Evolutionary conservation across 37 sponge, comb jelly and placozoan genomes (phyloP), one percentile per base, ranked within the genome.

Genomic region (Corticium candelabrum): DNA sequence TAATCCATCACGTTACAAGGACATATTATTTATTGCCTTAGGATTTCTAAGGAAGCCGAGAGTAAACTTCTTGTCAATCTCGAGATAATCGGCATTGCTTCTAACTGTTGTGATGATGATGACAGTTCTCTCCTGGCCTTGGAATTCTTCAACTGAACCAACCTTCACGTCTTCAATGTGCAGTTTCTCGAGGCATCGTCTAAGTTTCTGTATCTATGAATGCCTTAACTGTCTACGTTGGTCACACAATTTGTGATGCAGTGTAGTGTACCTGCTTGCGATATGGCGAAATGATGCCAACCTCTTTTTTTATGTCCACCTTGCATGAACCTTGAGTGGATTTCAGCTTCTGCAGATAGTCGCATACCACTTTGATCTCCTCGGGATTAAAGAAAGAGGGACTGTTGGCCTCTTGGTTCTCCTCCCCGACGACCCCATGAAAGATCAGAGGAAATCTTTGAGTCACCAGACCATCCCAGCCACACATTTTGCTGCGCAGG

Each of bases 81-180:
- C 62, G 15, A 50, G 21, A 21, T 27, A 50, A 50, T 50, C 62
- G 15, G 11, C 21, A 50, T 21, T 50, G 21, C 62, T 50, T 50
- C 62, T 85, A 1, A 91, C 92, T 31, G 89, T 91, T 11, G 92
- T 85, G 27, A 91, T 82, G 50, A 91, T 88, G 41, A 91, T 77
- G 34, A 77, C 81, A 41, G 68, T 39, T 5, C 81, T 67, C 75
- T 91, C 92, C 41, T 85, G 86, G 21, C 92, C 92, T 78, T 91
- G 92, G 76, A 91, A 91, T 41, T 91, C 89, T 40, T 91, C 92
- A 34, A 91, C 89, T 32, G 86, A 84, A 0, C 89, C 92, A 4
- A 91, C 88, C 77, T 85, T 85, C 2, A 86, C 77, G 2, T 37
- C 39, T 30, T 30, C 77, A 40, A 41, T 32, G 36, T 71, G 77